Evolutionary conservation across 2,797 vertebrate genomes (phyloP), one percentile per base, ranked within the genome.

Genomic region (Limosa lapponica): DNA sequence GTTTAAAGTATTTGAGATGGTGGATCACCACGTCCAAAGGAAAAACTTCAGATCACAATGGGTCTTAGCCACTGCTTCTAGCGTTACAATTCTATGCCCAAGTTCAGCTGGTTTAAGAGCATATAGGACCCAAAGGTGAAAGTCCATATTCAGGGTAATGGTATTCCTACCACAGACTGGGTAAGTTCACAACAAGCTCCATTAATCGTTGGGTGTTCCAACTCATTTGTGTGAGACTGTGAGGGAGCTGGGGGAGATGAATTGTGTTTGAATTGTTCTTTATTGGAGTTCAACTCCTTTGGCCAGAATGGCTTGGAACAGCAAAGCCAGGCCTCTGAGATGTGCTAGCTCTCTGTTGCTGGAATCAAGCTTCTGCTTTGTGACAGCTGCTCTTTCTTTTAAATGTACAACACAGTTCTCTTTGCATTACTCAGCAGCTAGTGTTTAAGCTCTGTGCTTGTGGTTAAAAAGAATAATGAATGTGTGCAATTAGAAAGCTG

Each of bases 391-490:
- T 87, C 55, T 82, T 94, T 62, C 46, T 25, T 82, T 77, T 37
- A 57, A 78, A 85, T 27, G 30, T 80, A 58, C 67, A 82, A 27
- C 83, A 59, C 57, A 66, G 59, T 89, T 84, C 48, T 64, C 93
- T 85, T 85, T 66, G 54, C 10, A 1, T 52, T 84, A 67, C 65
- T 90, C 73, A 81, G 39, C 36, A 32, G 71, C 67, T 34, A 67
- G 44, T 65, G 34, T 79, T 82, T 79, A 70, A 87, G n/a, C 71
- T 89, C 52, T 89, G 43, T 55, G 73, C 44, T 92, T 15, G 41
- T 67, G 52, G 49, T 71, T 94, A 65, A 82, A 90, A 87, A 70
- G 86, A 93, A 57, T 48, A 85, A 93, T 77, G 93, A 82, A 71
- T 72, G 32, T 0, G 1, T 87, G 57, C 92, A 95, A 95, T 94